These are phyloP conservation scores for Acyrthosiphon pisum DNA, from an alignment of 1,140 invertebrate genomes.

Conservation along the genomic window DNA sequence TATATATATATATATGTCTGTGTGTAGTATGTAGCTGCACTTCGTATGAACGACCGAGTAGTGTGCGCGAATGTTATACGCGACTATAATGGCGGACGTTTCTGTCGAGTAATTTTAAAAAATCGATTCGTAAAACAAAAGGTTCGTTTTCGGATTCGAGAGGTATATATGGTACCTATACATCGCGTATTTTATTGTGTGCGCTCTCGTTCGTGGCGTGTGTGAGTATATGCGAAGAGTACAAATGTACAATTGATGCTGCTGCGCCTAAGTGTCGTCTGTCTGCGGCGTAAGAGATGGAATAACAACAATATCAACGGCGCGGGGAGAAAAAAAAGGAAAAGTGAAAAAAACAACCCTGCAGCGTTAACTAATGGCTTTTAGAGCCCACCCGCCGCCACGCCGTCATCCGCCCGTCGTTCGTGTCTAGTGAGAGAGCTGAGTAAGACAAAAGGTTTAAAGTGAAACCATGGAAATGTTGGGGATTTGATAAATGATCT, in stretches of 20 bases:
- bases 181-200: neutral
- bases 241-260: conserved; percentile 14
- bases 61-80: neutral
- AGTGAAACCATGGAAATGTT: conserved; percentile 36
- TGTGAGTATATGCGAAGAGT: neutral
- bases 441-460: conserved; percentile 53
- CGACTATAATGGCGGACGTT: neutral
- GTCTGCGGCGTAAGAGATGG: neutral
- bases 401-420: neutral
- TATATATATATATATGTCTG: too few relatives aligned
- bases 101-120: neutral
- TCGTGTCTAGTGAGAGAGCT: neutral
- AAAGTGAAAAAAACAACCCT: neutral
- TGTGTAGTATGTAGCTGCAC: too few relatives aligned
- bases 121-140: conserved; percentile 38
- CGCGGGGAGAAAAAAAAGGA: neutral
- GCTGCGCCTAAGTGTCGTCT: neutral
- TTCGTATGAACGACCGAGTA: neutral
- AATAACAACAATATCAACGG: neutral
- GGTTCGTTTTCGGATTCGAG: neutral
- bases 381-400: neutral
- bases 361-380: conserved; percentile 29
- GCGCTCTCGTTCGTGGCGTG: neutral
- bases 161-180: neutral
- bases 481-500: conserved; percentile 54